These are phyloP conservation scores for Australoheros facetus DNA, from an alignment of 2,797 vertebrate genomes.

Conservation along the genomic window DNA sequence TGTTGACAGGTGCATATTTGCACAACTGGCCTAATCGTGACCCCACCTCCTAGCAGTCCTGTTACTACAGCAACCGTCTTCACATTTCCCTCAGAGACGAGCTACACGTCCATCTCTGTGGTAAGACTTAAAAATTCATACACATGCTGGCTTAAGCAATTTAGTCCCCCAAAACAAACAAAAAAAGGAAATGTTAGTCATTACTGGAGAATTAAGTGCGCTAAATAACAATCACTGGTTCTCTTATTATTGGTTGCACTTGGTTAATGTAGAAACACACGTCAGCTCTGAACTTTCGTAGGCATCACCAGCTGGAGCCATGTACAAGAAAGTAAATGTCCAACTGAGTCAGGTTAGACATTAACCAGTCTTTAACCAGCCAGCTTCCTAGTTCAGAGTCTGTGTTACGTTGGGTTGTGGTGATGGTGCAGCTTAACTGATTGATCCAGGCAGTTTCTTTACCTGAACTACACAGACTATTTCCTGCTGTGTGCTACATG, in stretches of 20 bases:
- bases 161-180: background rate
- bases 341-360: no score
- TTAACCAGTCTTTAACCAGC: no score
- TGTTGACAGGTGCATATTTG: slow-evolving; percentile 93
- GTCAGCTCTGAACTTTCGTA: no score
- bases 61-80: slow-evolving; percentile 94
- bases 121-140: slow-evolving; percentile 56
- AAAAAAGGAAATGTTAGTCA: background rate
- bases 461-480: no score
- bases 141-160: background rate
- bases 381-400: no score
- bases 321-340: no score
- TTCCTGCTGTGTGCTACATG: no score
- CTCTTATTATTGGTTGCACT: background rate
- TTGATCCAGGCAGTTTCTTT: no score
- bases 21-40: slow-evolving; percentile 96
- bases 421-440: no score
- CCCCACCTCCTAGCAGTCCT: slow-evolving; percentile 96
- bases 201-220: background rate
- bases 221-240: background rate
- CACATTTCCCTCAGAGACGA: slow-evolving; percentile 91
- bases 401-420: no score
- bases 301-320: no score
- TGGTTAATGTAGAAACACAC: background rate
- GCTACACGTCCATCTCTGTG: slow-evolving; percentile 85